A percentile compares a stretch with the other conserved stretches of the same genome.
Evolutionary conservation across 2,797 vertebrate genomes (phyloP).

Genomic region (Hapalemur alaotrensis): DNA sequence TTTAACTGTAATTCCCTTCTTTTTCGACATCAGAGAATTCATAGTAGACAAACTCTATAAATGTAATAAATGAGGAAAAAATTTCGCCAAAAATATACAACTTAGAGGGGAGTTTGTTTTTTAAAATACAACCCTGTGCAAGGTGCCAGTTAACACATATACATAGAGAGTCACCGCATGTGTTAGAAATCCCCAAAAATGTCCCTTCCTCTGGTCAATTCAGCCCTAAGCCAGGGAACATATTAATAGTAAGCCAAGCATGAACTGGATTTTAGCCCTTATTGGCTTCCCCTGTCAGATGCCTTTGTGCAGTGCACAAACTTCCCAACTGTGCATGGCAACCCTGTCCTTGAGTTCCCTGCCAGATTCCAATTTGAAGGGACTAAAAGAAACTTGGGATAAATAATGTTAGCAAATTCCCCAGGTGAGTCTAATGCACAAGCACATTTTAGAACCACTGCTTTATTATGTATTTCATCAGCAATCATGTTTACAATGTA

Average conservation of each 20-base stretch:
- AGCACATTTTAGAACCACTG: background rate
- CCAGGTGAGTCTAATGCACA: background rate
- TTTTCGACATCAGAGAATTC: no score
- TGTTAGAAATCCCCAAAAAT: background rate
- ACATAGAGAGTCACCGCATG: background rate
- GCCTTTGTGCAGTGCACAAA: background rate
- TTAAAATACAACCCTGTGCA: background rate
- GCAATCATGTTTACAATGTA: background rate
- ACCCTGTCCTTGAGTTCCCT: no score
- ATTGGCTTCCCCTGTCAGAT: fast-evolving
- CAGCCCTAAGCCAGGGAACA: background rate
- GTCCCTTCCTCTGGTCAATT: background rate
- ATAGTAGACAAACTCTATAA: no score
- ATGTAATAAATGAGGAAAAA: no score
- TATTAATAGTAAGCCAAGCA: background rate
- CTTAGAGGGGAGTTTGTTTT: background rate
- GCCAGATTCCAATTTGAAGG: background rate
- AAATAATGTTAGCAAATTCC: background rate
- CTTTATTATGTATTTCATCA: background rate
- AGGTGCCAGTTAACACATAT: background rate
- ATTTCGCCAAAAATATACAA: no score
- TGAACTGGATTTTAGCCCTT: background rate
- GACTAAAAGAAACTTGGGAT: background rate
- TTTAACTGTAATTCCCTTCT: no score
- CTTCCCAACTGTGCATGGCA: background rate